Evolutionary conservation across 2,888 invertebrate species (phyloP), one percentile per base, ranked within the genome.

Genomic region (Willowsia nigromaculata): DNA sequence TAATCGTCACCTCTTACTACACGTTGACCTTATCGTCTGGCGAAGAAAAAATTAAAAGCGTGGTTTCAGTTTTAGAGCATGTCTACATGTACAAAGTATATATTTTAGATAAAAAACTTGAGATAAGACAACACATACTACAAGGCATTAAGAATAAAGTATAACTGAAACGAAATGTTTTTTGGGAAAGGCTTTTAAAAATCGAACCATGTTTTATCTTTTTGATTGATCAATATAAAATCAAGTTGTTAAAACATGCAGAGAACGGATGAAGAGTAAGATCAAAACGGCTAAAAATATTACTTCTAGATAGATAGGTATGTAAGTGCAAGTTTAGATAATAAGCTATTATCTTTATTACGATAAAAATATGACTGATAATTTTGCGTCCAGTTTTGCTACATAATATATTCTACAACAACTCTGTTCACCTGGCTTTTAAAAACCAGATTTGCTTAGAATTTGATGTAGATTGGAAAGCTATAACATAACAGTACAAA

Each of bases 371-470:
- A 68, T 68, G 68, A 40, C 37, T 40, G 40, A 22, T 68, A 0
- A 40, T 40, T 65, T 68, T 68, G 68, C 4, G 43, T 71, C 71
- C 71, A 71, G 71, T 71, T 71, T 71, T 25, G 43, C 40, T 43
- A 47, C 43, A 18, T 13, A 18, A 40, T 47, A 25, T 25, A 15
- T 7, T 40, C 40, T 68, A 40, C 13, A 68, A 22, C 7, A 43
- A 71, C 43, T 3, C 25, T 22, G 0, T 13, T n/a, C n/a, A n/a
- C n/a, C n/a, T n/a, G n/a, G n/a, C n/a, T n/a, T n/a, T n/a, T n/a
- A n/a, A 40, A 71, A 71, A 71, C 71, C 71, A 71, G 71, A 22
- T 71, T 47, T 71, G 22, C 43, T 25, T 0, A 7, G 43, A 40
- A 40, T 71, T 27, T 43, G 71, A 43, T 43, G 43, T 22, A 22